These are phyloP conservation scores for Listrodromus nycthemerus DNA, from an alignment of 2,888 invertebrate genomes.

Conservation along the genomic window DNA sequence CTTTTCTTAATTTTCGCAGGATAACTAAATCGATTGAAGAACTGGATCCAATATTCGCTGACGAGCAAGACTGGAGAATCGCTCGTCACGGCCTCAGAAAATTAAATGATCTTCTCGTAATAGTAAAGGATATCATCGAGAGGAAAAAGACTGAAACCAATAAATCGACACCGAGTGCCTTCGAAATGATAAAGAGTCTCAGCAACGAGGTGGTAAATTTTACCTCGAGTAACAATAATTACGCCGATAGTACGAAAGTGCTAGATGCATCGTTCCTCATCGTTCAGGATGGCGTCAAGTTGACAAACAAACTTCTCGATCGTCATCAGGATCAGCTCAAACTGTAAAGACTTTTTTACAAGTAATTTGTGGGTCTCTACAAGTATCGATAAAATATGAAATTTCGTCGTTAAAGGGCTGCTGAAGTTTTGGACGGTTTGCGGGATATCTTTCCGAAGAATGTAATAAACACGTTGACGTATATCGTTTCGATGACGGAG, in stretches of 20 bases:
- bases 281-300: conserved; percentile 73
- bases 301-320: conserved; percentile 75
- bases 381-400: not conserved
- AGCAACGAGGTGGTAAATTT: conserved; percentile 33
- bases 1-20: conserved; percentile 63
- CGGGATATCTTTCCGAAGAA: conserved; percentile 73
- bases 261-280: conserved; percentile 74
- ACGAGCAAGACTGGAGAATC: conserved; percentile 74
- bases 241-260: conserved; percentile 71
- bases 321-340: conserved; percentile 72
- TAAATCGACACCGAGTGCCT: conserved; percentile 54
- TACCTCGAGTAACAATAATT: conserved; percentile 38
- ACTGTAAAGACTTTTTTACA: conserved; percentile 69
- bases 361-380: not conserved
- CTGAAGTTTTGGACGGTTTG: conserved; percentile 75
- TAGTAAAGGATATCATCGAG: conserved; percentile 70
- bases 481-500: conserved; percentile 74
- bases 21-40: conserved; percentile 74
- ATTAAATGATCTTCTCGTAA: conserved; percentile 74
- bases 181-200: conserved; percentile 66
- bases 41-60: conserved; percentile 75
- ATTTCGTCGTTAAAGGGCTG: conserved; percentile 75
- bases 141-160: conserved; percentile 43
- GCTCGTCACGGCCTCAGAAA: conserved; percentile 73
- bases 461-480: conserved; percentile 75